Percentiles rank a stretch among this genome's conserved stretches.
Evolutionary conservation across 2,888 invertebrate species (phyloP).

Genomic region (Drosophila mettleri): DNA sequence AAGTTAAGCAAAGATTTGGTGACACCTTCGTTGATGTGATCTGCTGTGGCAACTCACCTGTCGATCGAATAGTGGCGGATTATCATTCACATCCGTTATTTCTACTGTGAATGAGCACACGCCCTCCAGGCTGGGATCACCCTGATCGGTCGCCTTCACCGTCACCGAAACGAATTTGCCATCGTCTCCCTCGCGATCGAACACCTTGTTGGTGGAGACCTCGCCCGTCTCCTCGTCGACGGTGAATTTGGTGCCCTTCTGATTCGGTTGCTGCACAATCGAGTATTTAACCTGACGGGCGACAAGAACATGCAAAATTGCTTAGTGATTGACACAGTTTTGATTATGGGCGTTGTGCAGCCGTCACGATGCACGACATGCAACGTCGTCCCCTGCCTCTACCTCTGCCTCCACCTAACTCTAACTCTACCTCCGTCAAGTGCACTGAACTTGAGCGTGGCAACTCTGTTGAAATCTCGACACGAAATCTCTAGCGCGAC

Average conservation of each 20-base stretch:
- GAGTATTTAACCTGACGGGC: conserved; percentile 92
- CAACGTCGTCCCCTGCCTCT: too few species aligned
- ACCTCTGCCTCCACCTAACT: too few species aligned
- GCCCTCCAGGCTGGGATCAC: conserved; percentile 98
- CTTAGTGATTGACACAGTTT: conserved; percentile 61
- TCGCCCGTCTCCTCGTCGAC: conserved; percentile 98
- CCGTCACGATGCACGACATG: conserved; percentile 41
- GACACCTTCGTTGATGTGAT: too few species aligned
- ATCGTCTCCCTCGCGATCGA: conserved; percentile 98
- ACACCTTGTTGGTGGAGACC: conserved; percentile 97
- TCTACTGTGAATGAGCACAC: conserved; percentile 99
- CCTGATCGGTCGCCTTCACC: conserved; percentile 99
- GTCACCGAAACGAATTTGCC: conserved; percentile 98
- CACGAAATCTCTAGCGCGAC: conserved; percentile 53
- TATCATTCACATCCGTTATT: conserved; percentile 99
- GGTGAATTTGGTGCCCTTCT: conserved; percentile 97
- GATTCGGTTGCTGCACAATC: conserved; percentile 98
- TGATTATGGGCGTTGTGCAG: conserved; percentile 49
- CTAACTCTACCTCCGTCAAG: conserved; percentile 11
- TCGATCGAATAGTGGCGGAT: conserved; percentile 96
- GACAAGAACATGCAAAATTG: conserved; percentile 45
- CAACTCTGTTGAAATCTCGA: conserved; percentile 48
- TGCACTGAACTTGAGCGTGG: conserved; percentile 64
- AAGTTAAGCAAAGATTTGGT: neutral
- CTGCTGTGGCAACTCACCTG: conserved; percentile 88